Evolutionary conservation across 2,888 invertebrate species (phyloP), one percentile per base, ranked within the genome.

Genomic region (Tethea ocularis): DNA sequence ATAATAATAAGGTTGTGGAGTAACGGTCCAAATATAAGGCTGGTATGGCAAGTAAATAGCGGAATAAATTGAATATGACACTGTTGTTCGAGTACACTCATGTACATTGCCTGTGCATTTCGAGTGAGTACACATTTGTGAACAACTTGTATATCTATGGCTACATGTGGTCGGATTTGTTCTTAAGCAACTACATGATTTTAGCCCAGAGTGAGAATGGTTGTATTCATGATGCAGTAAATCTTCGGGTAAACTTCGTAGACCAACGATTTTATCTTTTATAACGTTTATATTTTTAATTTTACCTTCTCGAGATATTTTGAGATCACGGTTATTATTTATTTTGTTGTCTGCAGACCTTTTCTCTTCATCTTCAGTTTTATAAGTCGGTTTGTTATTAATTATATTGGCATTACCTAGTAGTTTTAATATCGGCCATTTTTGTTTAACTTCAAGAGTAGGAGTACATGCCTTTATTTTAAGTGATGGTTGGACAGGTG

Each of bases 391-490:
- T 57, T 57, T 57, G 61, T 41, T 60, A 38, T 26, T 53, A 57
- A 60, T 52, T 29, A 62, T 64, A 55, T 65, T 61, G 56, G 61
- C 36, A 60, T 68, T 67, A 33, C 72, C 71, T 59, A 76, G 62
- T 23, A 76, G 58, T 57, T 84, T 78, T 33, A 80, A 73, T 1
- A 78, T 71, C 1, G 86, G 84, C 89, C 90, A 88, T 66, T 80
- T 85, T 63, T 84, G 83, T 62, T 84, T 84, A 8, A 84, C 57
- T 68, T 86, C 83, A 20, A 86, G 64, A 57, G 82, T 86, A 0
- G 86, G 84, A 54, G 84, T 86, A 8, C 67, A 70, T 24, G 72
- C 75, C 61, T 65, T 71, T 52, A 58, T 72, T 66, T 74, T 78
- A 57, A 75, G 68, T 26, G 66, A 62, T 61, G 72, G 73, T 41